phyloP scores from a whole-genome alignment of 2,113 vertebrate genomes.

The Pelmatolapia mariae region DNA sequence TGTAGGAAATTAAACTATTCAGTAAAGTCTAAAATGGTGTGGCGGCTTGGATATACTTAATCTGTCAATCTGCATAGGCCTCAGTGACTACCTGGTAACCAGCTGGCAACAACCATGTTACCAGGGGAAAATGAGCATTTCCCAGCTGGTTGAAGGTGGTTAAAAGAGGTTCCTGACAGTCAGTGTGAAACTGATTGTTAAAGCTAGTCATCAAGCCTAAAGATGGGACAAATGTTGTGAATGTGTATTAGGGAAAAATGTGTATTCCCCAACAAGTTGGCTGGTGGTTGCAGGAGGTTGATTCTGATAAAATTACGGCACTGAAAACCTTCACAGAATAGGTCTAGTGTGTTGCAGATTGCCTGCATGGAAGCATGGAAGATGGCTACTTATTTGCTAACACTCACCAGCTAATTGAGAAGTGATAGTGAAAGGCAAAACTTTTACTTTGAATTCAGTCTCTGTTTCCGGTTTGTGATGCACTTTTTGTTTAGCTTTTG shows the following conservation, averaged over 20 bases:
- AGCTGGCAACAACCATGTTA: neutral
- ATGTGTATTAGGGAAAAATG: neutral
- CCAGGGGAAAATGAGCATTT: neutral
- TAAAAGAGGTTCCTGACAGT: neutral
- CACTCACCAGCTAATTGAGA: neutral
- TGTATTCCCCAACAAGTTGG: neutral
- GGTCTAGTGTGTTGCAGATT: neutral
- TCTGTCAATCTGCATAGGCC: neutral
- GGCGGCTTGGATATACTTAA: neutral
- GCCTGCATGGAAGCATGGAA: neutral
- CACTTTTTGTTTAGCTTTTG: neutral
- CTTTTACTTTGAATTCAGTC: neutral
- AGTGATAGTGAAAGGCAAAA: neutral
- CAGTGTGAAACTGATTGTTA: neutral
- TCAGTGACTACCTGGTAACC: neutral
- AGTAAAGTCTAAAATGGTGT: neutral
- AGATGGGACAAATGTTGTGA: neutral
- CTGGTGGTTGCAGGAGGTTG: neutral
- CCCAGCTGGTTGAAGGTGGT: neutral
- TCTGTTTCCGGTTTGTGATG: rapidly evolving
- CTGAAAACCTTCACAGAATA: neutral
- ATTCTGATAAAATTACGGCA: neutral
- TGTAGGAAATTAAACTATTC: neutral
- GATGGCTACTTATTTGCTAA: neutral
- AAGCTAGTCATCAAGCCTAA: neutral